Evolutionary conservation across 2,113 vertebrate genomes (phyloP).

Genomic region (Phodopus roborovskii): DNA sequence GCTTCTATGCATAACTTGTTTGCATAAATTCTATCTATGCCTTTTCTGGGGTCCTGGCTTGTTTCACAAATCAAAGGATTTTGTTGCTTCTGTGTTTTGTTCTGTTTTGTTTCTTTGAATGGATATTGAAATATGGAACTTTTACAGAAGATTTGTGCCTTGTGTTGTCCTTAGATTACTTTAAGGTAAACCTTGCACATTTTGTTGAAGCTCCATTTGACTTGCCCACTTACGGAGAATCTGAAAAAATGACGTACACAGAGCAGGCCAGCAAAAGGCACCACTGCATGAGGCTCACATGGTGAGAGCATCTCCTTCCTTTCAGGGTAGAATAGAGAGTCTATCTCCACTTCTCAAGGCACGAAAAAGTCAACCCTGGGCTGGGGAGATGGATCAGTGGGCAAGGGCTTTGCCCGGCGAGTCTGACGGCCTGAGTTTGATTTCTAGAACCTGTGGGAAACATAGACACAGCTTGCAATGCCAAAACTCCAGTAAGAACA

Average conservation of each 20-base stretch:
- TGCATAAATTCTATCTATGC: not conserved
- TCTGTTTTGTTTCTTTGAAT: constrained; percentile 45
- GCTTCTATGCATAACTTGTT: not conserved
- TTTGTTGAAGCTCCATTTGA: not conserved
- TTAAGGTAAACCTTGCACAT: not conserved
- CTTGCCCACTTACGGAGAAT: constrained; percentile 73
- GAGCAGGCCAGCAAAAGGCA: constrained; percentile 84
- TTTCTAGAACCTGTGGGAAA: not conserved
- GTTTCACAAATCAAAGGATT: constrained; percentile 21
- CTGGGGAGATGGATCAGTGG: not conserved
- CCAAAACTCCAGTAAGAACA: not conserved
- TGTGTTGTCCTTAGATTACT: constrained; percentile 52
- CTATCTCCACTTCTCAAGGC: constrained; percentile 13
- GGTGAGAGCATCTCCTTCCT: constrained; percentile 83
- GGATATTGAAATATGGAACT: not conserved
- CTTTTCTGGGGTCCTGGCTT: not conserved
- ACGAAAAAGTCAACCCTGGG: constrained; percentile 29
- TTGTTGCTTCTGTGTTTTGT: constrained; percentile 35
- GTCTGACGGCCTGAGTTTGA: not conserved
- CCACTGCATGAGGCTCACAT: constrained; percentile 85
- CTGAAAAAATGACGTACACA: constrained; percentile 84
- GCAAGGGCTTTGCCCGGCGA: not conserved
- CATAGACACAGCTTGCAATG: not conserved
- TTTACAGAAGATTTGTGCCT: constrained; percentile 40
- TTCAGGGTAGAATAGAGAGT: constrained; percentile 21